phyloP scores from a whole-genome alignment of 1,140 invertebrate species.

The Aphelinus atriplicis region DNA sequence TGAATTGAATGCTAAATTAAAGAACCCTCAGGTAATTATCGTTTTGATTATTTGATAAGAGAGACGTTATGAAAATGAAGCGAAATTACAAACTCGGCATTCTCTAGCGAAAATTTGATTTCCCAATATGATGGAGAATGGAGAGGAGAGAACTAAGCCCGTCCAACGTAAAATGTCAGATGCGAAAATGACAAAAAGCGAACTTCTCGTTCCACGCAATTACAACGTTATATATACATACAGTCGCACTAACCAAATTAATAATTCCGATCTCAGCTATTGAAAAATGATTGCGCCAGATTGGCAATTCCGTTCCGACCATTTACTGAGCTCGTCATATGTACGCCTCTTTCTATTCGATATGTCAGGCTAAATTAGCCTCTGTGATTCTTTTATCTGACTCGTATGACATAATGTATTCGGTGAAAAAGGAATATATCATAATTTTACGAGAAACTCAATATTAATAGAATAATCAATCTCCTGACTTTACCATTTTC shows the following conservation, averaged over 20 bases:
- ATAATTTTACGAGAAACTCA: no score
- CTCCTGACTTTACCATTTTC: no score
- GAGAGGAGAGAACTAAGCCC: constrained; percentile 17
- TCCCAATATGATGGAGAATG: constrained; percentile 6
- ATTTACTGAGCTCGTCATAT: background rate
- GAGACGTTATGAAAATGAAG: constrained; percentile 1
- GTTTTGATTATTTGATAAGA: constrained; percentile 21
- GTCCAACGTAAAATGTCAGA: constrained; percentile 18
- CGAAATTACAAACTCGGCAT: constrained; percentile 4
- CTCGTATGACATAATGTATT: no score
- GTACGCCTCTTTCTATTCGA: constrained; percentile 8
- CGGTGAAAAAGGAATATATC: no score
- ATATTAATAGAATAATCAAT: no score
- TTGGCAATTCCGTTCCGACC: constrained; percentile 11
- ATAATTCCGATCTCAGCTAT: constrained; percentile 23
- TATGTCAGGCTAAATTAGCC: constrained; percentile 8
- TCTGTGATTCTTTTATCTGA: constrained; percentile 8
- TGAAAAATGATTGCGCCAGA: constrained; percentile 29
- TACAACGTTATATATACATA: constrained; percentile 9
- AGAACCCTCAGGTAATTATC: background rate
- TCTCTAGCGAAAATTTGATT: constrained; percentile 27
- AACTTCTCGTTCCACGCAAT: background rate
- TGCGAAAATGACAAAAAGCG: constrained; percentile 25
- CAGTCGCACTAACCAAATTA: constrained; percentile 26
- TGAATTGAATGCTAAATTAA: no score